Base-by-base conservation (phyloP, 1,140 invertebrate species). In the Zaprionus africanus region DNA sequence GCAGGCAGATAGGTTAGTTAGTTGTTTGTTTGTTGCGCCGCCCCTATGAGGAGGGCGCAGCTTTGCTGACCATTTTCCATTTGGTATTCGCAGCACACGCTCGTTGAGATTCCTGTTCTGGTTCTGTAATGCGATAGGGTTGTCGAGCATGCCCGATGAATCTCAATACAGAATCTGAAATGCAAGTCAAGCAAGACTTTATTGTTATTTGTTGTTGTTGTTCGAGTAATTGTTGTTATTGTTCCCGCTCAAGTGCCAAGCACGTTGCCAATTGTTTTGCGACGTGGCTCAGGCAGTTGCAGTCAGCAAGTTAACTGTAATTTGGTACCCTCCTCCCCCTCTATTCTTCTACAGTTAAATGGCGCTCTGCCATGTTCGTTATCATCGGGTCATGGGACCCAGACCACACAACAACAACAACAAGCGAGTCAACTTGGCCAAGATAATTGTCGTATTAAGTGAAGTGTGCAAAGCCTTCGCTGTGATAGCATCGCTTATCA, bases 381-480 rank as follows among this genome's bases (percentile, higher is more conserved):
- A 68, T 74, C 57, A 22, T 36, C 17, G 17, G 62, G 59, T 63
- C 72, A 75, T 69, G 67, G 31, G 69, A 71, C 61, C 57, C 17
- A 31, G 46, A 34, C 51, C 36, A 43, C 26, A 34, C 51, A 26
- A 34, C 26, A 51, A 19, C 7, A 24, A 56, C 58, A 53, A 31
- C 49, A 54, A 60, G 36, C 61, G 43, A 58, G n/a, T 24, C 26
- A 71, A 51, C 43, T 34, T 13, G 36, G 36, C 36, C 9, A 17
- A 77, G 80, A 88, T 88, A 88, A 87, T 83, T 83, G 84, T 38
- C 69, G 34, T 80, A 80, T 77, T 86, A 86, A 80, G 68, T 66
- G 31, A 82, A 87, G 73, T 86, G 68, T 74, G 68, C 54, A 34
- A 58, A 51, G 13, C 38, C 15, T 19, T 12, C 28, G 11, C 28